Conservation (phyloP, 1,140 invertebrate genomes). For the Vanessa tameamea region DNA sequence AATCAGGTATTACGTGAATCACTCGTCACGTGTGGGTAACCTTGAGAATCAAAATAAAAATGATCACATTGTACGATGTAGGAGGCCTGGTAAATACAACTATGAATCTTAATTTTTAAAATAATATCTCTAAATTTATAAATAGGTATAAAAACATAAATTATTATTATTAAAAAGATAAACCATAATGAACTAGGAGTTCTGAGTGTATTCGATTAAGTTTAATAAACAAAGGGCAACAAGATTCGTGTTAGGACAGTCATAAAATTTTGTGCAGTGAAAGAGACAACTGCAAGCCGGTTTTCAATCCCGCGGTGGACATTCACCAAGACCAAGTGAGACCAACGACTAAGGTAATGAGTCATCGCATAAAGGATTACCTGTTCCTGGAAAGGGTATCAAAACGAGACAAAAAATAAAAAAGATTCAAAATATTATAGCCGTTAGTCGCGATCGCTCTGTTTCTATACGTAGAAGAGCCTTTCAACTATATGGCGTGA, state of each 20-base stretch:
- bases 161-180: too few relatives aligned
- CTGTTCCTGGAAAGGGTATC: constrained; percentile 48
- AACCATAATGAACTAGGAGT: too few relatives aligned
- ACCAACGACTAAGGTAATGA: constrained; percentile 32
- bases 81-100: constrained; percentile 17
- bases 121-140: neutral
- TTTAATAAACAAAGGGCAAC: neutral
- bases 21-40: constrained; percentile 21
- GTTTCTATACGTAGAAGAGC: neutral
- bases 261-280: constrained; percentile 28
- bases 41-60: constrained; percentile 30
- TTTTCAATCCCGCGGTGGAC: constrained; percentile 34
- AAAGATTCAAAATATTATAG: constrained; percentile 27
- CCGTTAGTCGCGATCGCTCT: constrained; percentile 1
- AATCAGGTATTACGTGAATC: constrained; percentile 9
- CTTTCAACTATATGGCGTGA: constrained; percentile 15
- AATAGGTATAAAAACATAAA: too few relatives aligned
- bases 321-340: constrained; percentile 7
- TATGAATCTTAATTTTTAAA: neutral
- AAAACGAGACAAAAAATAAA: constrained; percentile 34
- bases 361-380: constrained; percentile 38
- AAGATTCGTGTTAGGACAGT: neutral
- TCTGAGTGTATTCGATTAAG: too few relatives aligned
- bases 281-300: constrained; percentile 39
- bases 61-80: constrained; percentile 19